phyloP scores from a whole-genome alignment of 2,113 vertebrate genomes.

The Erythrolamprus reginae region DNA sequence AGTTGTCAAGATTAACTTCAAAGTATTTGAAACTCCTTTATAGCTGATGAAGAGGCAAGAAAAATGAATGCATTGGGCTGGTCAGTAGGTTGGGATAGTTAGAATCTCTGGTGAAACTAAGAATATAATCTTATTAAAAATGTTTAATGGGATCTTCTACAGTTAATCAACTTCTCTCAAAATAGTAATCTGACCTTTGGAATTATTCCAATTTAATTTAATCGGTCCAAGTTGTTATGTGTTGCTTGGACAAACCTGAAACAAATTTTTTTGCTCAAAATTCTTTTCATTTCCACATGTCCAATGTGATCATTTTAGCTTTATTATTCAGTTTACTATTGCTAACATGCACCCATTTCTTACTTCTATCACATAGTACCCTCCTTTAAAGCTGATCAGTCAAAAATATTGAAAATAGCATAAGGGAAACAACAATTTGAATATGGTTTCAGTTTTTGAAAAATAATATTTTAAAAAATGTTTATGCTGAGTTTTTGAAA shows the following conservation, averaged over 20 bases:
- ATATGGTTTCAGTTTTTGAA: not conserved
- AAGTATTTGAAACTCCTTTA: conserved; percentile 25
- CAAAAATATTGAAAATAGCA: not conserved
- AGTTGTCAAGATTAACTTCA: not conserved
- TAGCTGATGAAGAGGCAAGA: conserved; percentile 1
- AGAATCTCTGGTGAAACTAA: not conserved
- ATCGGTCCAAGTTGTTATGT: rapidly evolving
- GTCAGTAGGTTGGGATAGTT: not conserved
- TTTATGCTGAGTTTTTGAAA: not conserved
- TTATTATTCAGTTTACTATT: conserved; percentile 10
- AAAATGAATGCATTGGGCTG: not conserved
- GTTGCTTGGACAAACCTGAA: conserved; percentile 16
- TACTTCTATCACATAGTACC: not conserved
- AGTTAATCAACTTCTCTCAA: not conserved
- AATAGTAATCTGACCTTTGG: not conserved
- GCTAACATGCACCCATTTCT: not conserved
- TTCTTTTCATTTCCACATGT: not conserved
- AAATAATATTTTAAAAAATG: too few species aligned
- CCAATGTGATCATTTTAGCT: not conserved
- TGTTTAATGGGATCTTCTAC: conserved; percentile 1
- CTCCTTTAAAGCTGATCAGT: conserved; percentile 11
- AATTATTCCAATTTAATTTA: not conserved
- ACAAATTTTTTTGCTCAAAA: not conserved
- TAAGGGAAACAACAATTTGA: not conserved
- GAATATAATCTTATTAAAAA: not conserved